Base-by-base conservation (phyloP, 2,113 vertebrate species). In the Lagopus leucura region DNA sequence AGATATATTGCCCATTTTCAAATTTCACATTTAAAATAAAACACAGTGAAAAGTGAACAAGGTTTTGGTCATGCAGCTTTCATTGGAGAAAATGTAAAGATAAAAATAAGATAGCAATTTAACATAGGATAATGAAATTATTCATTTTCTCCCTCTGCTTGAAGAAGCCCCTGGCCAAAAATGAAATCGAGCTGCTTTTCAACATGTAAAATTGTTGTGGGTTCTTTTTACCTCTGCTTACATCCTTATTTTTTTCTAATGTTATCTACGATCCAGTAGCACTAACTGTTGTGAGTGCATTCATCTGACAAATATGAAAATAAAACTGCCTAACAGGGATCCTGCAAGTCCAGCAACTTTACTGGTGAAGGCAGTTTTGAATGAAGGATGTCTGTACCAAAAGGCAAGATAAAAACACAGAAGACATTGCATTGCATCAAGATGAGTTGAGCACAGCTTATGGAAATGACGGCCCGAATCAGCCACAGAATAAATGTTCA, bases 161-260 rank as follows among this genome's bases (percentile, higher is more conserved):
- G 69, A 76, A 80, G 52, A 81, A 52, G 45, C 2, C 2, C 40
- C 65, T 92, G 71, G 25, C 16, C 73, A 92, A 92, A 96, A 90
- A 42, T 36, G 17, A 94, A 92, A 58, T 91, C 70, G 77, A 74
- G 63, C 17, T 91, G n/a, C 40, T 77, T 95, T 93, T 76, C 73
- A 90, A 6, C 52, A 84, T 79, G 55, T 32, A 82, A 86, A 89
- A 52, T 52, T 13, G 22, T 34, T 58, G 48, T 50, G 48, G 48
- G 48, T 4, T 3, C 50, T 94, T 84, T 6, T 2, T 48, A 93
- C 83, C 72, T 25, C 24, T 64, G 15, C 2, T 74, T 92, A 76
- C 47, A 16, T 57, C 61, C 8, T 72, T 77, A 71, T n/a, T 28
- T 94, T 94, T 70, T 90, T 50, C 42, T 82, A 21, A 12, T 74